Conservation (phyloP, 2,113 vertebrate genomes). For the Odocoileus virginianus region DNA sequence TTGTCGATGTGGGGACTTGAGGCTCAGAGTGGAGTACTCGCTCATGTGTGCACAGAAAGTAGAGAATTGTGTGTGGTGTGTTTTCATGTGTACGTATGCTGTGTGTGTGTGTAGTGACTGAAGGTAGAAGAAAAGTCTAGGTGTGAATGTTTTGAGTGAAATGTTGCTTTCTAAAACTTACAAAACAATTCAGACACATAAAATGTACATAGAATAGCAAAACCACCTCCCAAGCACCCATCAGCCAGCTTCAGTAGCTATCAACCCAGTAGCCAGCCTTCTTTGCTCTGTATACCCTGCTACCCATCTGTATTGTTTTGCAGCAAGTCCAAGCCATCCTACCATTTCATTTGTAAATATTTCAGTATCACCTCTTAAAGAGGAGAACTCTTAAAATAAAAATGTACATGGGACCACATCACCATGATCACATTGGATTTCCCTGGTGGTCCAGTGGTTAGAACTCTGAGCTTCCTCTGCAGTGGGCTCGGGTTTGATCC, state of each 20-base stretch:
- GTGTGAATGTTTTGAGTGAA: neutral
- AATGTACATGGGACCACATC: neutral
- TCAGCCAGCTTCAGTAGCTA: fast-evolving
- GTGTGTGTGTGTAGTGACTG: too few species aligned
- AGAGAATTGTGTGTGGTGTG: fast-evolving
- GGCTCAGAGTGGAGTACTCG: neutral
- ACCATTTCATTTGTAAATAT: fast-evolving
- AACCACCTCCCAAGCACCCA: fast-evolving
- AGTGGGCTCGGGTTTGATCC: neutral
- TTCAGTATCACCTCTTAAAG: neutral
- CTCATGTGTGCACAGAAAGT: neutral
- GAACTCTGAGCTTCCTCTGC: neutral
- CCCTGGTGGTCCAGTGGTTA: neutral
- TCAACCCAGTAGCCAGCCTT: fast-evolving
- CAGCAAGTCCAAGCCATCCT: neutral
- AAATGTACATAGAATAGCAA: fast-evolving
- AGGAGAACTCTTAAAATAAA: neutral
- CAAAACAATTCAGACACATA: fast-evolving
- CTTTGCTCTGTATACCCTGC: fast-evolving
- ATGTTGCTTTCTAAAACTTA: neutral
- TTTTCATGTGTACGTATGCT: neutral
- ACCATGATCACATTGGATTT: neutral
- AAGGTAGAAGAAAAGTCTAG: neutral
- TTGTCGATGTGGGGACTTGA: neutral
- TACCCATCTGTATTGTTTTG: neutral